Evolutionary conservation across 2,888 invertebrate genomes (phyloP), one percentile per base, ranked within the genome.

Genomic region (Bembecia ichneumoniformis): DNA sequence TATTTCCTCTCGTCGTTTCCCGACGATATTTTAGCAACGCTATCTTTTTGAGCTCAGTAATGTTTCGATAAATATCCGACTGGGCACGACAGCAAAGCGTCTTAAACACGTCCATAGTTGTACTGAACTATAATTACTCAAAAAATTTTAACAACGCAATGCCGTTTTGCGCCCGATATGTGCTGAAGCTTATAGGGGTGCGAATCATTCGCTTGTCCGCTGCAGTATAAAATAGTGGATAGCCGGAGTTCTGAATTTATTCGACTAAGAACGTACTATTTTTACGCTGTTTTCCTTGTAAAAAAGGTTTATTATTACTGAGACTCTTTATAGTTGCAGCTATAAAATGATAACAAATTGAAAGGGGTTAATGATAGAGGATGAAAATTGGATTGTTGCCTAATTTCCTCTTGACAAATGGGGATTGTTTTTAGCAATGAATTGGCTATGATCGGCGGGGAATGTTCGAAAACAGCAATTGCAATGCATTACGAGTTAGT

Each of bases 341-440:
- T 28, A 28, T 28, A 28, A 28, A 51, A 49, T 66, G 65, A 66
- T 71, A 67, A 63, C 55, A 54, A 53, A n/a, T 64, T 59, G 58
- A 68, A 64, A 53, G 65, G 70, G 77, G 79, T 76, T 71, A 77
- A 74, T 69, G 70, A 56, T 64, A 63, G 58, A 51, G 49, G 54
- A 56, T 20, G 34, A 20, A 20, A 13, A 55, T 77, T 80, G 80
- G 79, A 80, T 59, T 59, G 57, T 51, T 79, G 79, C 78, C 80
- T 80, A 79, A 81, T 78, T 73, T 59, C 62, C 58, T 15, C 36
- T 47, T 36, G 47, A 46, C 46, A 34, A 46, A 46, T 40, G 40
- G 13, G 40, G 40, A 40, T 40, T 40, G 40, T 40, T 40, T 28
- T 40, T 40, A 40, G 40, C 40, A 14, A 13, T 40, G 40, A 11